Evolutionary conservation across 2,888 invertebrate genomes (phyloP).

Genomic region (Tachina fera): DNA sequence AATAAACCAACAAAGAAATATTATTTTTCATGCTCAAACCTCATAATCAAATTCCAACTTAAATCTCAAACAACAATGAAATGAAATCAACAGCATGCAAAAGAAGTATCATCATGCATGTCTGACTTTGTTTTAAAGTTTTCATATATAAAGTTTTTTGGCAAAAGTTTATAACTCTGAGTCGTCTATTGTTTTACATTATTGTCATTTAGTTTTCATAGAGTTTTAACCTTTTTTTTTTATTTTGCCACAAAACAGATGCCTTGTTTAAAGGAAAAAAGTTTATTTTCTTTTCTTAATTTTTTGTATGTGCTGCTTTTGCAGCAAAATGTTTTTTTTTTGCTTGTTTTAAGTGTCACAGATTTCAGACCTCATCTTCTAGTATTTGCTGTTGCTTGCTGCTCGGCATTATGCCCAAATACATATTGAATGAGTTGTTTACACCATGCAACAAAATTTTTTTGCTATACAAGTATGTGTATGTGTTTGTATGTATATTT

Average conservation of each 20-base stretch:
- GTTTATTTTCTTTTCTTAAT: constrained; percentile 42
- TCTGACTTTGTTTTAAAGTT: constrained; percentile 48
- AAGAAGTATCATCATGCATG: constrained; percentile 44
- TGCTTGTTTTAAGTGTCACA: constrained; percentile 46
- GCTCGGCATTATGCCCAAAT: constrained; percentile 72
- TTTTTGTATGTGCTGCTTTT: constrained; percentile 27
- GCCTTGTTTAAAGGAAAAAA: constrained; percentile 27
- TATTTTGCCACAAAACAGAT: not conserved
- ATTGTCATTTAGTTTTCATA: constrained; percentile 51
- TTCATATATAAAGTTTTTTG: constrained; percentile 37
- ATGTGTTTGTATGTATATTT: not conserved
- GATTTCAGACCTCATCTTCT: constrained; percentile 55
- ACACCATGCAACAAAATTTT: constrained; percentile 59
- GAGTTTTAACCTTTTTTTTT: constrained; percentile 34
- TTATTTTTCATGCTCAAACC: not conserved
- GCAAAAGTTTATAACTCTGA: constrained; percentile 24
- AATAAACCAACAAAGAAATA: too few relatives aligned
- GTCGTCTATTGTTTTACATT: constrained; percentile 43
- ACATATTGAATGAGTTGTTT: constrained; percentile 72
- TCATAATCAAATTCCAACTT: constrained; percentile 43
- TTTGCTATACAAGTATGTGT: constrained; percentile 5
- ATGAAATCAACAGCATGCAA: constrained; percentile 14
- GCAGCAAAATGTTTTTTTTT: constrained; percentile 11
- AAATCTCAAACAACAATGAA: constrained; percentile 28
- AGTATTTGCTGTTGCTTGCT: constrained; percentile 46